These are phyloP conservation scores for Pterophyllum scalare DNA, from an alignment of 2,113 vertebrate genomes.

Conservation along the genomic window DNA sequence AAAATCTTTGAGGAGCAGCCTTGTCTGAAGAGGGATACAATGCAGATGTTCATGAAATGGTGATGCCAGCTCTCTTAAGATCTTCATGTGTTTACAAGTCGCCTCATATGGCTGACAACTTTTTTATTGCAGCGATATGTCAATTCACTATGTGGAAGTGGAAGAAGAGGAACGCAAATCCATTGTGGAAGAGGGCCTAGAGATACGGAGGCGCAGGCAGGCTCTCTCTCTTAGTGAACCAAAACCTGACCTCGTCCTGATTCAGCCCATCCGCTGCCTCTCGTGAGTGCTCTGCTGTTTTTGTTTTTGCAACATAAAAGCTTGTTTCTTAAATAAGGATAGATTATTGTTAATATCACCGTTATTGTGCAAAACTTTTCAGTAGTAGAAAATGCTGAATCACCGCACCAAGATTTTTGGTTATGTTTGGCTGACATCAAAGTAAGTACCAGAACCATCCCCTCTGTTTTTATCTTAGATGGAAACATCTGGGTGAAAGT, in stretches of 20 bases:
- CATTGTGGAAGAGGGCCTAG: conserved; percentile 90
- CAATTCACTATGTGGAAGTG: conserved; percentile 88
- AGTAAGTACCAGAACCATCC: neutral
- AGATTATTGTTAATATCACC: neutral
- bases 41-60: conserved; percentile 95
- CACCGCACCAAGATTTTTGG: neutral
- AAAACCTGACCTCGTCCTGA: conserved; percentile 87
- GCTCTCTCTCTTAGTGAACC: conserved; percentile 82
- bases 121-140: conserved; percentile 85
- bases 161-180: conserved; percentile 84
- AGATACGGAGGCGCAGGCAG: conserved; percentile 88
- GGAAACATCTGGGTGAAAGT: conserved; percentile 94
- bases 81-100: neutral
- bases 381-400: neutral
- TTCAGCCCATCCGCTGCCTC: conserved; percentile 87
- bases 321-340: neutral
- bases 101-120: neutral
- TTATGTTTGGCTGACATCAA: neutral
- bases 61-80: conserved; percentile 57
- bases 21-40: conserved; percentile 90
- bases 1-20: conserved; percentile 97
- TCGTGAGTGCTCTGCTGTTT: conserved; percentile 82
- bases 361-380: neutral
- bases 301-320: neutral
- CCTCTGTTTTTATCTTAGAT: conserved; percentile 77